A percentile compares a stretch with the other conserved stretches of the same genome.
phyloP scores from a whole-genome alignment of 1,140 invertebrate genomes.

The Drosophila equinoxialis region DNA sequence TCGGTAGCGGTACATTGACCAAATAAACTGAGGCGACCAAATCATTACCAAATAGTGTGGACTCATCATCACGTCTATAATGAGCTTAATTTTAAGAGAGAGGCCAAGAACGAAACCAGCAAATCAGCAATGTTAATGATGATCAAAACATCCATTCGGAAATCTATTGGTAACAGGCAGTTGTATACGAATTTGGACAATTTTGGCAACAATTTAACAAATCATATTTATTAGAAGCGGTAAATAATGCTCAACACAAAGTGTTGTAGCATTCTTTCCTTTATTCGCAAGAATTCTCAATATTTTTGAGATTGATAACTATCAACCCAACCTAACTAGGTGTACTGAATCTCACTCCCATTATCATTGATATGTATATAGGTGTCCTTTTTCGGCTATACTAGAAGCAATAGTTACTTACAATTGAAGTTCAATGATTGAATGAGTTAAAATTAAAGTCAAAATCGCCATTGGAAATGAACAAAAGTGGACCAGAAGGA shows the following conservation, averaged over 20 bases:
- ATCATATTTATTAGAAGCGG: not conserved
- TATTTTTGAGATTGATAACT: no score
- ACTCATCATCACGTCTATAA: constrained; percentile 15
- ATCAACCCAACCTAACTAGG: no score
- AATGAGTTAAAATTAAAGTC: no score
- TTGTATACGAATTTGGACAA: not conserved
- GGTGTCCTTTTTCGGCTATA: no score
- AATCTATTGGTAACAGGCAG: not conserved
- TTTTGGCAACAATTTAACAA: not conserved
- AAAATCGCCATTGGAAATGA: no score
- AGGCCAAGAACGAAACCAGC: constrained; percentile 12
- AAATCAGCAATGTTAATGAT: constrained; percentile 22
- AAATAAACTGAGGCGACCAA: not conserved
- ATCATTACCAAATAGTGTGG: constrained; percentile 4
- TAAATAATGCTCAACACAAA: not conserved
- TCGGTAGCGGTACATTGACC: constrained; percentile 6
- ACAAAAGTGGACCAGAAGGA: not conserved
- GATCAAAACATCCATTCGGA: constrained; percentile 1
- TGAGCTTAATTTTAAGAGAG: constrained; percentile 24
- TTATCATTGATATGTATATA: no score
- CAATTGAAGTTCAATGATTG: no score
- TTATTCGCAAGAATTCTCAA: no score
- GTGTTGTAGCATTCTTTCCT: no score
- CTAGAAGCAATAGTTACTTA: no score
- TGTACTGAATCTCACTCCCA: no score